Conservation (phyloP, 2,888 invertebrate genomes). For the Epistrophe eligans region DNA sequence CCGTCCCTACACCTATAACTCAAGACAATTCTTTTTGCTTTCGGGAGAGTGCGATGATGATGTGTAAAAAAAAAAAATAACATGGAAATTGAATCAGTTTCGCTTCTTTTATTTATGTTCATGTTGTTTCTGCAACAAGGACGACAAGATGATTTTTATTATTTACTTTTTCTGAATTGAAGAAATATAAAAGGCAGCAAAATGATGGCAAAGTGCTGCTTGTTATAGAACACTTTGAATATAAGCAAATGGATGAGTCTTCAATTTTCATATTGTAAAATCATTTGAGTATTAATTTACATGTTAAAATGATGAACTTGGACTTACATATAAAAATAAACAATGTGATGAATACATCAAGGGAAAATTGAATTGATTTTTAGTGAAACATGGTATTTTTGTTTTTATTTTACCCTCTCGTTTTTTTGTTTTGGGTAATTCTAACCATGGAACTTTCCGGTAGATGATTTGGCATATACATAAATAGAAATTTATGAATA, state of each 20-base stretch:
- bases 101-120: constrained; percentile 55
- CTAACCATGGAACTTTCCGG: background rate
- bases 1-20: background rate
- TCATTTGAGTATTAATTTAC: constrained; percentile 11
- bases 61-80: constrained; percentile 23
- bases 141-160: constrained; percentile 36
- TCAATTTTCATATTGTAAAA: constrained; percentile 3
- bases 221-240: constrained; percentile 23
- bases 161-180: background rate
- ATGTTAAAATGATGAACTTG: background rate
- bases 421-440: background rate
- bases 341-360: background rate
- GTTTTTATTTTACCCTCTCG: background rate
- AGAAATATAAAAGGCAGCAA: constrained; percentile 6
- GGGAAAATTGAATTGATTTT: background rate
- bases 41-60: constrained; percentile 13
- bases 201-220: constrained; percentile 19
- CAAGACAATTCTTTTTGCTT: constrained; percentile 32
- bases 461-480: background rate
- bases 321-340: background rate
- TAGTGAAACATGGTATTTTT: background rate
- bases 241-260: background rate
- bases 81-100: constrained; percentile 72
- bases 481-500: background rate
- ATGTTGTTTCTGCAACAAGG: constrained; percentile 35